A percentile compares a stretch with the other conserved stretches of the same genome.
Conservation (phyloP, 2,797 vertebrate species). For the Spinus olivaceus region DNA sequence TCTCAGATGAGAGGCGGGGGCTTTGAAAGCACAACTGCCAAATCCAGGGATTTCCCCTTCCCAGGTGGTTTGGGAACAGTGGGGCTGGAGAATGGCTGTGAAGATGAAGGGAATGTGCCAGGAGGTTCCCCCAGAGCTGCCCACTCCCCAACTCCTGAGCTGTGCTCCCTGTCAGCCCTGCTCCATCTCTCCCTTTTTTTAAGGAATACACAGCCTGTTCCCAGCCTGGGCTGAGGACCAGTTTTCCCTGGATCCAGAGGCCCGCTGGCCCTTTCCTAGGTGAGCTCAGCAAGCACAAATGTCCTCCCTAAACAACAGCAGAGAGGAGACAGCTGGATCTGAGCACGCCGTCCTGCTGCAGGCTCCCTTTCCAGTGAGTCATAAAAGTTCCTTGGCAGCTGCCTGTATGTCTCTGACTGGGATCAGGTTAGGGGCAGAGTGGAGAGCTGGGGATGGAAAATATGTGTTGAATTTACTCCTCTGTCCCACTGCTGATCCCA, state of each 20-base stretch:
- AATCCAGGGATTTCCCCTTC: neutral
- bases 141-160: rapidly evolving
- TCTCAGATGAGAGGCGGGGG: rapidly evolving
- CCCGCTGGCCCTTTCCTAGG: constrained; percentile 10
- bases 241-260: neutral
- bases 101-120: rapidly evolving
- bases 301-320: constrained; percentile 30
- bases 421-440: constrained; percentile 68
- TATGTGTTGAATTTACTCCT: constrained; percentile 46
- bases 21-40: neutral
- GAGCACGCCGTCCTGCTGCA: neutral
- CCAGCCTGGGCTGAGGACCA: neutral
- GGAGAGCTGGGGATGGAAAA: constrained; percentile 62
- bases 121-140: neutral
- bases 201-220: neutral
- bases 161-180: neutral
- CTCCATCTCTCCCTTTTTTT: neutral
- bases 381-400: constrained; percentile 59
- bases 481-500: neutral
- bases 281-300: constrained; percentile 52
- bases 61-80: rapidly evolving
- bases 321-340: constrained; percentile 53
- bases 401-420: constrained; percentile 43
- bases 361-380: constrained; percentile 59
- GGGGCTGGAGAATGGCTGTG: rapidly evolving